Evolutionary conservation across 2,113 vertebrate genomes (phyloP).

Genomic region (Pangasianodon hypophthalmus): DNA sequence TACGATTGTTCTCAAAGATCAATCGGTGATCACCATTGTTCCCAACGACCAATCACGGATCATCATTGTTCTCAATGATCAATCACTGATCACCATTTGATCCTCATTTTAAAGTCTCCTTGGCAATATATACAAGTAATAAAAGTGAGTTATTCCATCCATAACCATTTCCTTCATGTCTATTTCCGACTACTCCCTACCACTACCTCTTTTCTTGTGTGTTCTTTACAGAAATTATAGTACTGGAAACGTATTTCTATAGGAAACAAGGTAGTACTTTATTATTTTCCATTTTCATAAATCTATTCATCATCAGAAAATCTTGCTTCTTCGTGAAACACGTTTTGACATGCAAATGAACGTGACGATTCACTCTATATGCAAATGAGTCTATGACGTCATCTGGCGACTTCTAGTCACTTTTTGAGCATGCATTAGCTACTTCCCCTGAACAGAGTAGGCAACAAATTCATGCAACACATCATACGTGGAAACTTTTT

Average conservation of each 20-base stretch:
- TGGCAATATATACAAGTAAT: background rate
- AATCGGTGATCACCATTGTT: background rate
- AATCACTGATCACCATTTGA: background rate
- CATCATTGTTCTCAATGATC: background rate
- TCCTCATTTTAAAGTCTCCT: background rate
- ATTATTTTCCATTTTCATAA: background rate
- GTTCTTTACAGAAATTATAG: background rate
- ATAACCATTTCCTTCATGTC: background rate
- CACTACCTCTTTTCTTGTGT: background rate
- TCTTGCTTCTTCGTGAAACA: background rate
- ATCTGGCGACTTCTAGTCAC: background rate
- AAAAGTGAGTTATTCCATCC: too few species aligned
- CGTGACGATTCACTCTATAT: background rate
- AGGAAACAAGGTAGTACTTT: background rate
- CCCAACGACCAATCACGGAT: background rate
- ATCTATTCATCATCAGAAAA: background rate
- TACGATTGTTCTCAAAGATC: background rate
- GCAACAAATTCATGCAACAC: background rate
- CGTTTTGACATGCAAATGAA: background rate
- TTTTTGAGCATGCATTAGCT: background rate
- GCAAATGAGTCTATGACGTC: background rate
- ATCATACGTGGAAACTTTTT: too few species aligned
- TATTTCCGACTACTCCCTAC: background rate
- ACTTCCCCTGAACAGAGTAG: background rate
- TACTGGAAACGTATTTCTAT: background rate